Evolutionary conservation across 2,113 vertebrate species (phyloP).

Genomic region (Myxocyprinus asiaticus): DNA sequence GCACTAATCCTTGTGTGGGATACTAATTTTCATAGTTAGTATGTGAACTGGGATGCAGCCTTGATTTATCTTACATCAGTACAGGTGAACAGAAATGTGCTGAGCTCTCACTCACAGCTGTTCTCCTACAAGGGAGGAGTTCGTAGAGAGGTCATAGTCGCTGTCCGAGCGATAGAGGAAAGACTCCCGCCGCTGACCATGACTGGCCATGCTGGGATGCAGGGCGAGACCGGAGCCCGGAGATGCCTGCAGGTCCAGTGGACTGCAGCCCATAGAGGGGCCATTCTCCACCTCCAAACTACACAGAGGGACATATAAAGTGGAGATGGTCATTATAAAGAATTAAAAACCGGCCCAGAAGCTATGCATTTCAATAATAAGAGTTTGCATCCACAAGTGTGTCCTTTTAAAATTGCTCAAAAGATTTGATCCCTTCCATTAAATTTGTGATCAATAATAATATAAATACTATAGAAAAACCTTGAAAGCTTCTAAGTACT

Average conservation of each 20-base stretch:
- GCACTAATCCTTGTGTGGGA: too few species aligned
- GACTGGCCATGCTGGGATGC: conserved; percentile 83
- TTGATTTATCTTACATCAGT: too few species aligned
- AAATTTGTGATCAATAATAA: too few species aligned
- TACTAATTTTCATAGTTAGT: too few species aligned
- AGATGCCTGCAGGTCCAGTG: conserved; percentile 85
- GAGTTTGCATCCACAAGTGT: too few species aligned
- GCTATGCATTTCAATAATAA: too few species aligned
- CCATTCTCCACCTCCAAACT: conserved; percentile 97
- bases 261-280: conserved; percentile 86
- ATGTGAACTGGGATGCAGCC: too few species aligned
- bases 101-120: conserved; percentile 79
- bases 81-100: too few species aligned
- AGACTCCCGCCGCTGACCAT: conserved; percentile 92
- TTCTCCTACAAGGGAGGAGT: conserved; percentile 93
- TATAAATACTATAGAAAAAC: too few species aligned
- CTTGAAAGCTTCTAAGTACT: too few species aligned
- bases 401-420: too few species aligned
- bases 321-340: not conserved
- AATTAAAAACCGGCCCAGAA: not conserved
- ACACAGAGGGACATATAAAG: conserved; percentile 25
- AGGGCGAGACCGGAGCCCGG: conserved; percentile 88
- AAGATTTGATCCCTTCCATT: too few species aligned
- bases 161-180: conserved; percentile 98
- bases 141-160: conserved; percentile 96